A percentile compares a stretch with the other conserved stretches of the same genome.
These are phyloP conservation scores for Ispidina picta DNA, from an alignment of 2,797 vertebrate genomes.

Conservation along the genomic window DNA sequence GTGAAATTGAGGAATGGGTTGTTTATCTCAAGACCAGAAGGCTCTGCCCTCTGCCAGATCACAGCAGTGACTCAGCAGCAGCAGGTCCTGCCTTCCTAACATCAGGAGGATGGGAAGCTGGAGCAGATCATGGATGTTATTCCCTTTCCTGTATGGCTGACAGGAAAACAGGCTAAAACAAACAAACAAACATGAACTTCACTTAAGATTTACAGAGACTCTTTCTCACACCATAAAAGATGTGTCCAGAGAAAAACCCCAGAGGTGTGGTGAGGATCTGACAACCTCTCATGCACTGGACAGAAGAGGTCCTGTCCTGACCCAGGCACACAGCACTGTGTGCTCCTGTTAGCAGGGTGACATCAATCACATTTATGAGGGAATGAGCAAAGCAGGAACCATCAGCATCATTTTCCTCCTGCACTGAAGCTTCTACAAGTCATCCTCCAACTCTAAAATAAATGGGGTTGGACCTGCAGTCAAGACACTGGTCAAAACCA, in stretches of 20 bases:
- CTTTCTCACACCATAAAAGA: background rate
- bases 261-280: background rate
- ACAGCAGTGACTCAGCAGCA: background rate
- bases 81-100: background rate
- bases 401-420: background rate
- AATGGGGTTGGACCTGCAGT: background rate
- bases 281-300: background rate
- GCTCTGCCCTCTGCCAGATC: background rate
- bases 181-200: background rate
- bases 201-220: background rate
- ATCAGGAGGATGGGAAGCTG: background rate
- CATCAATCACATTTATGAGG: background rate
- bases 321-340: rapidly evolving
- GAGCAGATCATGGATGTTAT: background rate
- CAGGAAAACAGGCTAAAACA: background rate
- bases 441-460: background rate
- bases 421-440: background rate
- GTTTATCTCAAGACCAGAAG: background rate
- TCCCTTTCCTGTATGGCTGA: background rate
- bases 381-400: background rate
- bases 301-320: background rate
- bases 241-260: background rate
- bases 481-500: background rate
- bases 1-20: background rate
- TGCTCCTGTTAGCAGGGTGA: background rate